phyloP scores from a whole-genome alignment of 2,113 vertebrate species.

The Phaethornis superciliosus region DNA sequence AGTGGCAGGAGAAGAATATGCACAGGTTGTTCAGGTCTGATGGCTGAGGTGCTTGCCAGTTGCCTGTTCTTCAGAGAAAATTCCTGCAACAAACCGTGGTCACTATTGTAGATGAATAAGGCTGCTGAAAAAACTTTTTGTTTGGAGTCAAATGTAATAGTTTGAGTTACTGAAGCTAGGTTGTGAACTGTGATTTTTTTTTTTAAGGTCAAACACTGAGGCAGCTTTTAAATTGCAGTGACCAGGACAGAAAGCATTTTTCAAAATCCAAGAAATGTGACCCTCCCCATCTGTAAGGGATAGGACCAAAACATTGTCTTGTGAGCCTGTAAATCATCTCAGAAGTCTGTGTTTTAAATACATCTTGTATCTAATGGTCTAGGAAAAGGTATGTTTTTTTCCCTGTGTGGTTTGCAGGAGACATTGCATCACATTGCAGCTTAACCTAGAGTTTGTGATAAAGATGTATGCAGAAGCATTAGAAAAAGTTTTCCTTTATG shows the following conservation, averaged over 20 bases:
- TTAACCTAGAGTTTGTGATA: neutral
- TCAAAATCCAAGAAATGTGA: neutral
- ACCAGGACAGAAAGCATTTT: neutral
- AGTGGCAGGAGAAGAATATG: neutral
- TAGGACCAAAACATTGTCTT: neutral
- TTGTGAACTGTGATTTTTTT: neutral
- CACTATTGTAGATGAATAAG: neutral
- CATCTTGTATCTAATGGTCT: neutral
- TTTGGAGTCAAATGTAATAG: neutral
- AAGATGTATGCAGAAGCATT: neutral
- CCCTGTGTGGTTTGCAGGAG: neutral
- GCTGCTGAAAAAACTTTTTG: neutral
- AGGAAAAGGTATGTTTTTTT: neutral
- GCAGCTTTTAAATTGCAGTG: neutral
- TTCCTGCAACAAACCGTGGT: neutral
- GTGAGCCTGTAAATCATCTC: neutral
- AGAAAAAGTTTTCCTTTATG: neutral
- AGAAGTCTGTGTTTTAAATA: neutral
- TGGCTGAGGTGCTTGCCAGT: rapidly evolving
- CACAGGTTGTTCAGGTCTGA: rapidly evolving
- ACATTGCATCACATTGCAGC: neutral
- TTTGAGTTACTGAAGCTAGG: neutral
- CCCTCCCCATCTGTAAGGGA: neutral
- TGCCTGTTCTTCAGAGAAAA: neutral
- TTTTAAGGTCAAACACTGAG: neutral